Evolutionary conservation across 2,113 vertebrate genomes (phyloP).

Genomic region (Cephalopholis sonnerati): DNA sequence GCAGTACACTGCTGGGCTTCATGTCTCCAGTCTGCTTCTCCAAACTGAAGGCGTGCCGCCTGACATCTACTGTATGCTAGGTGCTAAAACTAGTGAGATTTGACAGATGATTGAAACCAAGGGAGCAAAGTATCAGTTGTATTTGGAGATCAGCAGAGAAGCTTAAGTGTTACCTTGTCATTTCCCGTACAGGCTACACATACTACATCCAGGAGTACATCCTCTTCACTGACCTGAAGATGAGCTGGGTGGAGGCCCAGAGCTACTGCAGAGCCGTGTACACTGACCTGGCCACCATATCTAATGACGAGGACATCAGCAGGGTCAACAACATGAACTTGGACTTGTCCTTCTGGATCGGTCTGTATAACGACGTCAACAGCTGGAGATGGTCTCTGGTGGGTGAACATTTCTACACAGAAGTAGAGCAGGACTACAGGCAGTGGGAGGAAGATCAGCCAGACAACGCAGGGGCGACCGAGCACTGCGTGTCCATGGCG

Average conservation of each 20-base stretch:
- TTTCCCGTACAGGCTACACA: background rate
- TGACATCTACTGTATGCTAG: no score
- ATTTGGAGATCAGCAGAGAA: no score
- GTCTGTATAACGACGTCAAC: background rate
- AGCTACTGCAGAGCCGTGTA: background rate
- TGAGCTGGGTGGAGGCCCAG: conserved; percentile 10
- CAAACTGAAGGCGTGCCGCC: no score
- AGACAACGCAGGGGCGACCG: background rate
- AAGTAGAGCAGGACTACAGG: background rate
- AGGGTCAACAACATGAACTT: background rate
- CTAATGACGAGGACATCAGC: background rate
- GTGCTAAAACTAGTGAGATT: no score
- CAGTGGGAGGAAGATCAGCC: background rate
- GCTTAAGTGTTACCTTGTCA: background rate
- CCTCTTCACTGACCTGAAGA: background rate
- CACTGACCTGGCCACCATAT: conserved; percentile 22
- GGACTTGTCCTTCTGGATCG: background rate
- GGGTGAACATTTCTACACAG: background rate
- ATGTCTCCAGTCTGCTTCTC: no score
- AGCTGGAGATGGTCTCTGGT: conserved; percentile 24
- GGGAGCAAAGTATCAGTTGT: no score
- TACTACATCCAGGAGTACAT: background rate
- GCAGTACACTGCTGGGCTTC: no score
- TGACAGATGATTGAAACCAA: no score
- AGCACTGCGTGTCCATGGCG: conserved; percentile 15